Base-by-base conservation (phyloP, 2,797 vertebrate genomes). In the Melopsittacus undulatus region DNA sequence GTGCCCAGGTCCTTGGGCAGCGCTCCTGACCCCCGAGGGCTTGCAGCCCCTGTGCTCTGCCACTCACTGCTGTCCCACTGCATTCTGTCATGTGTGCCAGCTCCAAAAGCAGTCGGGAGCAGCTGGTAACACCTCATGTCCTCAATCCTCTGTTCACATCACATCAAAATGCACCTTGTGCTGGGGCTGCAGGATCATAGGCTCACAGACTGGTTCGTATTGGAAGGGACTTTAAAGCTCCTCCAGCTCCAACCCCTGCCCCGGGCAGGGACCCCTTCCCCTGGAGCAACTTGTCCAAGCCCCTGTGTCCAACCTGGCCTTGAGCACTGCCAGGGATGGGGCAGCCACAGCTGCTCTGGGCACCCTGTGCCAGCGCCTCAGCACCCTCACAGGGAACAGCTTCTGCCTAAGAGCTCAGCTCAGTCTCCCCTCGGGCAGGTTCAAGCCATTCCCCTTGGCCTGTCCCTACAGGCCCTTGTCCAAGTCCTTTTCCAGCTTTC, bases 1-100 rank as follows among this genome's bases (percentile, higher is more conserved):
- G 27, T 11, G 19, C 63, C 46, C 0, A 0, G 6, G 23, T 52
- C 16, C 56, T 32, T 1, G 2, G 51, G 46, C 21, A 84, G 38
- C 51, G 38, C 10, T 67, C 43, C 69, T 0, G 1, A 22, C 11
- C 21, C 11, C 11, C 1, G 1, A 34, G 59, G 64, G 54, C 40
- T 68, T 0, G 0, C 2, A 15, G 75, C 9, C 38, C 21, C 57
- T 32, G 34, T 59, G 62, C 43, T 79, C 72, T 85, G 79, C 42
- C 57, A 4, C 2, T 36, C 43, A 7, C 70, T n/a, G 51, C 30
- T 4, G 3, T 75, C 57, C 43, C 40, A 11, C 43, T 6, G 80
- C 38, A 63, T 11, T 17, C 0, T 46, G n/a, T 59, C 24, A 3
- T 2, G 19, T 19, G 10, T 36, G 57, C 57, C 2, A 2, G 20